phyloP scores from a whole-genome alignment of 2,797 vertebrate genomes.

The Periparus ater region DNA sequence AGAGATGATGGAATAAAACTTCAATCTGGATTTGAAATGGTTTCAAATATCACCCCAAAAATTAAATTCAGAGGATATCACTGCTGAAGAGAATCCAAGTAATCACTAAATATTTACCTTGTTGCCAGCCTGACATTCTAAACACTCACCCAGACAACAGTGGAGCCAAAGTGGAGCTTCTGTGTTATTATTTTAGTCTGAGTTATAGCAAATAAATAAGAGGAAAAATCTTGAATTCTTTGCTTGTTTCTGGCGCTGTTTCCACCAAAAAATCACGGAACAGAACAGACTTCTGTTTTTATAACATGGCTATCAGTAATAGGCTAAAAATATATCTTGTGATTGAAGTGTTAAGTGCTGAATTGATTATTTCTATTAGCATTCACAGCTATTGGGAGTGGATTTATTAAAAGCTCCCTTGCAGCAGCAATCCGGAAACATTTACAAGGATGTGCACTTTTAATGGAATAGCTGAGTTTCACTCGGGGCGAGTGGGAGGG shows the following conservation, averaged over 20 bases:
- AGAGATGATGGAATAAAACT: background rate
- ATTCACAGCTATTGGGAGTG: conserved; percentile 38
- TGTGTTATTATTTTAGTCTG: background rate
- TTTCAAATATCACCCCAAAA: background rate
- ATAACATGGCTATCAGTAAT: conserved; percentile 42
- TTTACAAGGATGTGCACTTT: background rate
- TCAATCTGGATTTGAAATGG: background rate
- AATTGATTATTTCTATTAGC: conserved; percentile 71
- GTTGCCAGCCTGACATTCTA: background rate
- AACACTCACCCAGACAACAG: background rate
- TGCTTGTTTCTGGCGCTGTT: conserved; percentile 1
- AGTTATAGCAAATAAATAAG: background rate
- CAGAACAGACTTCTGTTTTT: conserved; percentile 19
- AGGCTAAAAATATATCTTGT: conserved; percentile 60
- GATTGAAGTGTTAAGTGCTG: conserved; percentile 61
- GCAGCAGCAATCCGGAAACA: conserved; percentile 18
- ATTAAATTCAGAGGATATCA: background rate
- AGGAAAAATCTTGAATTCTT: background rate
- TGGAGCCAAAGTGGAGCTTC: background rate
- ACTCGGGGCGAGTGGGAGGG: background rate
- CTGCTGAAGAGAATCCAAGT: background rate
- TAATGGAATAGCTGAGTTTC: conserved; percentile 21
- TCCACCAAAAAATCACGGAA: background rate
- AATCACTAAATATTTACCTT: background rate
- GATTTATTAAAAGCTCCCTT: conserved; percentile 46